Evolutionary conservation across 2,113 vertebrate genomes (phyloP).

Genomic region (Paralichthys olivaceus): DNA sequence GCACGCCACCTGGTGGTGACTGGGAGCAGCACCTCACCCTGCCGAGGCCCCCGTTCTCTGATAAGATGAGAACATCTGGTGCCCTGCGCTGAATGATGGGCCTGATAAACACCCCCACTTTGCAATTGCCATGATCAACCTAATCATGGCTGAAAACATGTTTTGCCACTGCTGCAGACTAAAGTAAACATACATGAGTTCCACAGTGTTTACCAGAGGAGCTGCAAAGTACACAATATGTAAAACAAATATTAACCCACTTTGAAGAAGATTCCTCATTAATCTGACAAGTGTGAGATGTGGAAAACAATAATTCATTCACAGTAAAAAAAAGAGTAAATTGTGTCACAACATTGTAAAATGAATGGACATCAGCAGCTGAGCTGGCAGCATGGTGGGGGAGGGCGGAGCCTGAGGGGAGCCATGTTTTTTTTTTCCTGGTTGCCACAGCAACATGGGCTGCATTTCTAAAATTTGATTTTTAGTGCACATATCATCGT

Average conservation of each 20-base stretch:
- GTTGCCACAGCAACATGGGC: conserved; percentile 39
- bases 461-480: conserved; percentile 46
- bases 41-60: neutral
- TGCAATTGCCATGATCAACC: conserved; percentile 6
- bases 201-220: conserved; percentile 4
- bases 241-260: conserved; percentile 2
- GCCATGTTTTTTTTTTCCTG: conserved; percentile 52
- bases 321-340: neutral
- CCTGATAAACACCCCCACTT: conserved; percentile 26
- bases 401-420: conserved; percentile 4
- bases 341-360: neutral
- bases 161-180: neutral
- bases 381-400: conserved; percentile 7
- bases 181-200: neutral
- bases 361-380: conserved; percentile 31
- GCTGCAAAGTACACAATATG: conserved; percentile 8
- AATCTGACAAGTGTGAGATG: neutral
- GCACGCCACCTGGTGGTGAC: conserved; percentile 57
- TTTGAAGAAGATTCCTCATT: neutral
- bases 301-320: neutral
- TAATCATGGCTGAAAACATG: neutral
- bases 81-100: neutral
- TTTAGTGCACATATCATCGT: neutral
- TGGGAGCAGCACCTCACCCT: neutral
- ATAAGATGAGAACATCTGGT: conserved; percentile 16